These are phyloP conservation scores for Sarcophaga bullata DNA, from an alignment of 1,140 invertebrate species.

Conservation along the genomic window DNA sequence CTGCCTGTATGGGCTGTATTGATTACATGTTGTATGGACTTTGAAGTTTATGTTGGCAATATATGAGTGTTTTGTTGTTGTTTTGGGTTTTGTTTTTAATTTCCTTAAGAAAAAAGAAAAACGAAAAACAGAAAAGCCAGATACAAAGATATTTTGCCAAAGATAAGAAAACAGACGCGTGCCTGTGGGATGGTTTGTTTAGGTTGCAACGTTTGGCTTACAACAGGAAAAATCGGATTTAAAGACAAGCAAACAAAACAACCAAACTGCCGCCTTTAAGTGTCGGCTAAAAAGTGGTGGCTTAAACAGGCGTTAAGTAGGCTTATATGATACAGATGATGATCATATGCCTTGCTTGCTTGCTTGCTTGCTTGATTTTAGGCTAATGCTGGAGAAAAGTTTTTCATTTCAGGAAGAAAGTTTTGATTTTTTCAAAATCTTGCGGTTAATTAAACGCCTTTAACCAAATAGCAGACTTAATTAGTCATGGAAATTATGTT, in stretches of 20 bases:
- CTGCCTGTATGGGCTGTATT: constrained; percentile 25
- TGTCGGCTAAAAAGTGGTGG: too few relatives aligned
- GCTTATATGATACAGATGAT: background rate
- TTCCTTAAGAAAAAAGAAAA: too few relatives aligned
- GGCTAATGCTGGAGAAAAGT: too few relatives aligned
- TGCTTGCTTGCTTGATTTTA: too few relatives aligned
- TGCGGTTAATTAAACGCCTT: background rate
- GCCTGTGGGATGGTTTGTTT: constrained; percentile 25
- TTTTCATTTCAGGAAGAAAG: background rate
- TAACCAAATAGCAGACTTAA: background rate
- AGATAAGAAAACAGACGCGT: constrained; percentile 31
- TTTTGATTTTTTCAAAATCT: background rate
- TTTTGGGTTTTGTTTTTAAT: background rate
- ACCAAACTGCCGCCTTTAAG: too few relatives aligned
- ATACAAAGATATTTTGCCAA: constrained; percentile 24
- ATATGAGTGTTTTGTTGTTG: constrained; percentile 18
- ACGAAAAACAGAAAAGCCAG: background rate
- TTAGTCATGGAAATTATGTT: constrained; percentile 26
- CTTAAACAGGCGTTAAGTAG: constrained; percentile 33
- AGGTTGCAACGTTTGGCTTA: background rate
- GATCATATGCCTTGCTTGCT: background rate
- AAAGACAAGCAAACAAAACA: too few relatives aligned
- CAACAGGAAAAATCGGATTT: background rate
- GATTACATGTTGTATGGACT: background rate
- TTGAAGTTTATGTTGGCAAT: background rate